Base-by-base conservation (phyloP, 2,888 invertebrate genomes). In the Lasioglossum pauxillum region DNA sequence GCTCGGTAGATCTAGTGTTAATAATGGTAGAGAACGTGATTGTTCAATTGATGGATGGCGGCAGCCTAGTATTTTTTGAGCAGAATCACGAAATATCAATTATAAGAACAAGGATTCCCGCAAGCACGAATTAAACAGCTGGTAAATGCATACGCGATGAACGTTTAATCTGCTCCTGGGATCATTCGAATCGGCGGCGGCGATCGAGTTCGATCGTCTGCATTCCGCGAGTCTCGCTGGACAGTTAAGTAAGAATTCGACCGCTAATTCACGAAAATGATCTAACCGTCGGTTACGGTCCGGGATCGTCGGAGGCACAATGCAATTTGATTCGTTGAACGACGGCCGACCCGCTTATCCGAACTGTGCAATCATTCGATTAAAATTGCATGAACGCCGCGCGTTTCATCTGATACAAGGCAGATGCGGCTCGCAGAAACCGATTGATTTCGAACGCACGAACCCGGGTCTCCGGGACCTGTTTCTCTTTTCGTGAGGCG, bases 301-400 rank as follows among this genome's bases (percentile, higher is more conserved):
- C 75, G n/a, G 64, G 27, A 53, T 72, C 79, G 80, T 60, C 64
- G 57, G 64, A 75, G 85, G 80, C 78, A 80, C 72, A 82, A 80
- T 86, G 79, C 82, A 91, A 91, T 90, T 88, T 90, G 84, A 85
- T 74, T 76, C 78, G 84, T 72, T 71, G 75, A 85, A 87, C 75
- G 85, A 85, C 46, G 74, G 81, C 31, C 60, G 71, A 80, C 38
- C 78, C 75, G 64, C 77, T 87, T 90, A 89, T 53, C 74, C 82
- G 84, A 80, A 72, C 86, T 71, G 87, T 90, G 80, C 78, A 90
- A 91, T 91, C 89, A 90, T 86, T 85, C 89, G 89, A 91, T 91
- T 91, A 91, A 91, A 91, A 91, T 90, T 90, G 84, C 87, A 89
- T 84, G 83, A 85, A 79, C 84, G 82, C 82, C 84, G 82, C 67